Evolutionary conservation across 2,113 vertebrate species (phyloP).

Genomic region (Mionectes macconnelli): DNA sequence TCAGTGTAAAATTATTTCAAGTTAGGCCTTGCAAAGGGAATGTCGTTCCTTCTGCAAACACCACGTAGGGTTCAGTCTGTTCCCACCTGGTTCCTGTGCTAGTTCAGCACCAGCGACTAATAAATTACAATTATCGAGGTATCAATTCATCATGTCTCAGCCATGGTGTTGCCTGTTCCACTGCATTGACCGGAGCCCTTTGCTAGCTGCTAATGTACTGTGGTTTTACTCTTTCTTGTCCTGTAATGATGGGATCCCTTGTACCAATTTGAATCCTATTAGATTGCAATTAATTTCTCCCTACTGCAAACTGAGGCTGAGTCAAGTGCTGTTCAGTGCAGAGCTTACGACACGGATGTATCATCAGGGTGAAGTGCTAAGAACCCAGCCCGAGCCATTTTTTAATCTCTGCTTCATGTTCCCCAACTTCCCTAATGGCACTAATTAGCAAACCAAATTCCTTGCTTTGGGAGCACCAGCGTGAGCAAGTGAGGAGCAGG

Average conservation of each 20-base stretch:
- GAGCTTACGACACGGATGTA: not conserved
- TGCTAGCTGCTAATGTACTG: slow-evolving; percentile 45
- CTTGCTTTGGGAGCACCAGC: not conserved
- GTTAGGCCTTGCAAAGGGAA: slow-evolving; percentile 36
- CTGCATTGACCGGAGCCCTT: slow-evolving; percentile 48
- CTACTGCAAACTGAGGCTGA: slow-evolving; percentile 35
- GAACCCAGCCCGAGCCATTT: not conserved
- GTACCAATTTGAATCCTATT: slow-evolving; percentile 70
- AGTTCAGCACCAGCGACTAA: not conserved
- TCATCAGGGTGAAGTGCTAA: slow-evolving; percentile 17
- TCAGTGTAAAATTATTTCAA: slow-evolving; percentile 41
- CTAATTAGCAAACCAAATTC: slow-evolving; percentile 52
- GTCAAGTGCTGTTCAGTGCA: slow-evolving; percentile 27
- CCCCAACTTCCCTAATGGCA: not conserved
- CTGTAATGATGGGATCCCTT: slow-evolving; percentile 55
- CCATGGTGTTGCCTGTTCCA: slow-evolving; percentile 38
- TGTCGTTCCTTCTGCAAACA: not conserved
- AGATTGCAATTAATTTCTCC: slow-evolving; percentile 66
- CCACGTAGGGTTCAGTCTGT: rapidly evolving
- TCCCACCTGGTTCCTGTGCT: not conserved
- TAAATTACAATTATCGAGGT: slow-evolving; percentile 54
- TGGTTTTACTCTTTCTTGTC: slow-evolving; percentile 48
- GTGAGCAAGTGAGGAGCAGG: not conserved
- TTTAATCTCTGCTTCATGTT: slow-evolving; percentile 32
- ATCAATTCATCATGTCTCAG: slow-evolving; percentile 60